phyloP scores from a whole-genome alignment of 2,888 invertebrate genomes.

The Rhagonycha lutea region DNA sequence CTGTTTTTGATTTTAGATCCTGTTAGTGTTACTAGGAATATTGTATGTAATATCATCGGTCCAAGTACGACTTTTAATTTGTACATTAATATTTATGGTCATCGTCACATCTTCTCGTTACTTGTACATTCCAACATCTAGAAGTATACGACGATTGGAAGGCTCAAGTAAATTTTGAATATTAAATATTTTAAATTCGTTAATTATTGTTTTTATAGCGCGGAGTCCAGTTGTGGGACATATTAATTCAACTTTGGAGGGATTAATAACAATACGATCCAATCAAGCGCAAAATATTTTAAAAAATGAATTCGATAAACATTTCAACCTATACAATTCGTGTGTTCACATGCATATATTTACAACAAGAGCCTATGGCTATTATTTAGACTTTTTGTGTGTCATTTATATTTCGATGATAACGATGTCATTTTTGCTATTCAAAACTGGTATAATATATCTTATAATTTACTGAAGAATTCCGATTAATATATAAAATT shows the following conservation, averaged over 20 bases:
- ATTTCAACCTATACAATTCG: conserved; percentile 48
- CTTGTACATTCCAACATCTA: conserved; percentile 72
- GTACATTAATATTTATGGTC: conserved; percentile 66
- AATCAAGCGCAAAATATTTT: conserved; percentile 44
- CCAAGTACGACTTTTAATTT: conserved; percentile 66
- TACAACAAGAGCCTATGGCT: conserved; percentile 36
- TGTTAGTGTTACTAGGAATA: conserved; percentile 67
- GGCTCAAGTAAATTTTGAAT: conserved; percentile 62
- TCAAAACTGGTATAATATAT: conserved; percentile 9
- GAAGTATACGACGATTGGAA: conserved; percentile 73
- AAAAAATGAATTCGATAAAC: conserved; percentile 46
- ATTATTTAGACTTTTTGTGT: conserved; percentile 12
- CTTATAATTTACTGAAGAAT: background rate
- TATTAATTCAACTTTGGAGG: conserved; percentile 49
- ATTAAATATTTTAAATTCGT: background rate
- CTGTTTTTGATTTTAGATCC: conserved; percentile 52
- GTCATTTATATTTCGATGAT: conserved; percentile 12
- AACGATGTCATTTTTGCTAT: conserved; percentile 14
- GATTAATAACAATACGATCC: conserved; percentile 47
- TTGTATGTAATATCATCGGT: conserved; percentile 71
- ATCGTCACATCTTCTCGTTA: conserved; percentile 66
- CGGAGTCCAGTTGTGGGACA: conserved; percentile 52
- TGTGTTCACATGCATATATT: conserved; percentile 44
- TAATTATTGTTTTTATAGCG: conserved; percentile 38
- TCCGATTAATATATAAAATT: background rate